These are phyloP conservation scores for Atherinomorus stipes DNA, from an alignment of 2,113 vertebrate species.

Conservation along the genomic window DNA sequence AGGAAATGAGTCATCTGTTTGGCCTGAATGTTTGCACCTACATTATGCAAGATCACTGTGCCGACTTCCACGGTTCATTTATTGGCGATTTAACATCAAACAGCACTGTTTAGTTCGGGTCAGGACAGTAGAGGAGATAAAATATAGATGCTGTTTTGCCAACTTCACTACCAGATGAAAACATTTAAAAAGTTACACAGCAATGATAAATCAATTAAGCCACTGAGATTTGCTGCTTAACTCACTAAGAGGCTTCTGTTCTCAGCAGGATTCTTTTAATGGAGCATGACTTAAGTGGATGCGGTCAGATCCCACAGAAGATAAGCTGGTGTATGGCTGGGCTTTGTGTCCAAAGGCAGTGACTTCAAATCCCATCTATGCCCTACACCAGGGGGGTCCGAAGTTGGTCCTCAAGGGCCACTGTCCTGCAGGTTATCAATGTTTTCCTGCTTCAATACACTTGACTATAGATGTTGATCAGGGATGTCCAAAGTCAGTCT, in stretches of 20 bases:
- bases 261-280: neutral
- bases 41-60: conserved; percentile 40
- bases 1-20: conserved; percentile 67
- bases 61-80: conserved; percentile 36
- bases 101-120: conserved; percentile 31
- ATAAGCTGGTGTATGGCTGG: no score
- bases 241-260: neutral
- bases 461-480: no score
- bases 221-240: neutral
- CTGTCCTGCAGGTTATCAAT: no score
- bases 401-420: no score
- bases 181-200: neutral
- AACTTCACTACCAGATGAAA: conserved; percentile 5
- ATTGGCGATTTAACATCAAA: conserved; percentile 49
- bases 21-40: conserved; percentile 48
- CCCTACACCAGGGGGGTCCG: no score
- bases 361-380: no score
- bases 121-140: conserved; percentile 8
- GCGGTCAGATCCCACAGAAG: no score
- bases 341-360: no score
- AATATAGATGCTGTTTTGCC: neutral
- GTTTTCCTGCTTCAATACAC: no score
- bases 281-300: no score
- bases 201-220: conserved; percentile 18
- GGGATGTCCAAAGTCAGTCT: no score